Evolutionary conservation across 2,888 invertebrate genomes (phyloP).

Genomic region (Schizotus pectinicornis): DNA sequence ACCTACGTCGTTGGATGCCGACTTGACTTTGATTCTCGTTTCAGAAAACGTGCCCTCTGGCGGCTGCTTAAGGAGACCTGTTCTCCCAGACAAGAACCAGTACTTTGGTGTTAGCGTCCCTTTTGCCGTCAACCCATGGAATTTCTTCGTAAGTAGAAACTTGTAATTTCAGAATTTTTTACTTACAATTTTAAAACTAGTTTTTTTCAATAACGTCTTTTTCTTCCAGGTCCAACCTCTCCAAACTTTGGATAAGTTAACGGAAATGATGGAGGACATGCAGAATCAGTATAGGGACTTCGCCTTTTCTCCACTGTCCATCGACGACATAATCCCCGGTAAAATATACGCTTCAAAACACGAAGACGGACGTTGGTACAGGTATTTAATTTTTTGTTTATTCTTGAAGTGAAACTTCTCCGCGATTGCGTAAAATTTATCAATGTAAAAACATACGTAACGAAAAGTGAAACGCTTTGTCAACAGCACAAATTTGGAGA

Average conservation of each 20-base stretch:
- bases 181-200: no score
- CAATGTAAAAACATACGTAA: no score
- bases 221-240: constrained; percentile 61
- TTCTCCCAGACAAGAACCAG: constrained; percentile 59
- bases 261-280: constrained; percentile 70
- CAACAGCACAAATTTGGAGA: no score
- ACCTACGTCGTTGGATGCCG: no score
- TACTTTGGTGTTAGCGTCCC: constrained; percentile 76
- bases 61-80: constrained; percentile 55
- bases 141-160: constrained; percentile 66
- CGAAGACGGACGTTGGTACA: constrained; percentile 74
- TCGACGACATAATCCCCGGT: constrained; percentile 59
- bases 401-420: no score
- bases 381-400: constrained; percentile 59
- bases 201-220: no score
- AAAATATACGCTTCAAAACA: constrained; percentile 74
- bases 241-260: constrained; percentile 57
- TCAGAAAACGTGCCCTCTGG: constrained; percentile 51
- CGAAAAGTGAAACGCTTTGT: no score
- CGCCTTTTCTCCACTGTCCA: constrained; percentile 57
- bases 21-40: background rate
- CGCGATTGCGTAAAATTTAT: no score
- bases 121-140: constrained; percentile 78
- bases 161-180: no score
- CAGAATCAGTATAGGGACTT: constrained; percentile 67